phyloP scores from a whole-genome alignment of 2,888 invertebrate genomes.

The Andrena bicolor region DNA sequence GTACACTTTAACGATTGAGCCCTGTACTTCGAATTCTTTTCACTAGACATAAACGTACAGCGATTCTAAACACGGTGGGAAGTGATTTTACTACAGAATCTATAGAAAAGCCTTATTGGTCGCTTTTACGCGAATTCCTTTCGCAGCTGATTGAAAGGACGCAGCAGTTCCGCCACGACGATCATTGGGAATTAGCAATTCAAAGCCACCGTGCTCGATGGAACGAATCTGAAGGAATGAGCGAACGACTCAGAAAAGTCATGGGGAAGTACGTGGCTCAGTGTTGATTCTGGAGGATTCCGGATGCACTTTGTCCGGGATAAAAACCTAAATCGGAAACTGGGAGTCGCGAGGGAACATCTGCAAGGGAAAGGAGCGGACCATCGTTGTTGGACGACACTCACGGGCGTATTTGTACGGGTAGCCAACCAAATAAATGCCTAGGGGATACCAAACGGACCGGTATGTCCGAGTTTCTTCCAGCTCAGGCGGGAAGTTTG shows the following conservation, averaged over 20 bases:
- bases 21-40: too few relatives aligned
- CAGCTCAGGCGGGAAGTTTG: constrained; percentile 8
- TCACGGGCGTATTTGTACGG: constrained; percentile 17
- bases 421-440: constrained; percentile 30
- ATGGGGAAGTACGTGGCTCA: constrained; percentile 12
- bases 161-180: not conserved
- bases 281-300: constrained; percentile 34
- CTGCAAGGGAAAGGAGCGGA: constrained; percentile 26
- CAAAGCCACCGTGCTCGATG: not conserved
- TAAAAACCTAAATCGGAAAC: constrained; percentile 38
- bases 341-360: constrained; percentile 16
- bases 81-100: too few relatives aligned
- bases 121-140: not conserved
- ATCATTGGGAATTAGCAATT: constrained; percentile 18
- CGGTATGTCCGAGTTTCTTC: not conserved
- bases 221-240: not conserved
- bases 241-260: not conserved
- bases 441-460: not conserved
- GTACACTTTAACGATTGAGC: too few relatives aligned
- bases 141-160: not conserved
- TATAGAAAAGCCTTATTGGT: too few relatives aligned
- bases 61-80: too few relatives aligned
- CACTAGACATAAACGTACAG: too few relatives aligned
- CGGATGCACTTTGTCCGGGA: constrained; percentile 27
- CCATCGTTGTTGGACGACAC: constrained; percentile 24